phyloP scores from a whole-genome alignment of 2,113 vertebrate genomes.

The Sapayoa aenigma region DNA sequence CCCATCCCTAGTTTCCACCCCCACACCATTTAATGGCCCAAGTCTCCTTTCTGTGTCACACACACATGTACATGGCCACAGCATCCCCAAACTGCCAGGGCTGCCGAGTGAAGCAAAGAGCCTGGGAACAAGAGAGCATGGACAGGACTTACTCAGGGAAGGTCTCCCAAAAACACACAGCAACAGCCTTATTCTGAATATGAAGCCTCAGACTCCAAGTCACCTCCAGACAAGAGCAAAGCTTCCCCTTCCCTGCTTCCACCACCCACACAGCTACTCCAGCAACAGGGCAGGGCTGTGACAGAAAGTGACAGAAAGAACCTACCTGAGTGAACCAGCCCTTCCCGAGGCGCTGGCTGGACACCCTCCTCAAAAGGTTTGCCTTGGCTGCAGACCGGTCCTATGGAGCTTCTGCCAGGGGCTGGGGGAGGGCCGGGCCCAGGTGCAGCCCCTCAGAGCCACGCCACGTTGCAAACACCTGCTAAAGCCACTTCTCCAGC shows the following conservation, averaged over 20 bases:
- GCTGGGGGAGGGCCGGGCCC: rapidly evolving
- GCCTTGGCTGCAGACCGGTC: rapidly evolving
- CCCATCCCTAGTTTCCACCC: neutral
- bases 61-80: rapidly evolving
- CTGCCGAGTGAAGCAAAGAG: rapidly evolving
- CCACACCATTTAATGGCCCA: too few relatives aligned
- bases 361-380: rapidly evolving
- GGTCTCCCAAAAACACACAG: neutral
- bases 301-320: rapidly evolving
- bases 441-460: neutral
- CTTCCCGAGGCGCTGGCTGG: rapidly evolving
- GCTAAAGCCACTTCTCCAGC: too few relatives aligned
- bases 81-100: rapidly evolving
- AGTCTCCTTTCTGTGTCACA: neutral
- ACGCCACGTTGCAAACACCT: rapidly evolving
- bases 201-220: rapidly evolving
- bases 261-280: rapidly evolving
- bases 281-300: rapidly evolving
- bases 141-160: rapidly evolving
- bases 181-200: rapidly evolving
- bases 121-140: neutral
- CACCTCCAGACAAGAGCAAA: neutral
- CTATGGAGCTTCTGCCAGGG: rapidly evolving
- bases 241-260: neutral
- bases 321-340: rapidly evolving